These are phyloP conservation scores for Oeneis ivallda DNA, from an alignment of 2,888 invertebrate species.

Conservation along the genomic window DNA sequence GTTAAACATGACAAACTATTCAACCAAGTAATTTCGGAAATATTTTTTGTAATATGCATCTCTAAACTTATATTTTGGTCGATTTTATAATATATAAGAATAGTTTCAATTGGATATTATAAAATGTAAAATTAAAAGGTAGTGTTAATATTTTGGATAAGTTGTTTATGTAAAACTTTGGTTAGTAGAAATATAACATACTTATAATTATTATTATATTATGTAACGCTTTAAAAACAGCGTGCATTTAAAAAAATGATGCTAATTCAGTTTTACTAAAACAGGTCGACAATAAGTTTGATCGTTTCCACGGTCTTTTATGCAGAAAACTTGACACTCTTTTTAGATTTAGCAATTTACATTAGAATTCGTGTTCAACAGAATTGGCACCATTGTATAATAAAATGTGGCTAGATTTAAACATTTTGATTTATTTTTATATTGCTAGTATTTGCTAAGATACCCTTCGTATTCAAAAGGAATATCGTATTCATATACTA, in stretches of 20 bases:
- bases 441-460: too few species aligned
- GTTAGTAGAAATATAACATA: conserved; percentile 31
- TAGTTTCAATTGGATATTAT: conserved; percentile 20
- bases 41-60: neutral
- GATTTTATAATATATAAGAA: conserved; percentile 22
- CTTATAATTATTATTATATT: too few species aligned
- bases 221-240: neutral
- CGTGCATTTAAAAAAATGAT: neutral
- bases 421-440: too few species aligned
- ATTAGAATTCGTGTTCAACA: too few species aligned
- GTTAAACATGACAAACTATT: neutral
- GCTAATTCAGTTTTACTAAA: neutral
- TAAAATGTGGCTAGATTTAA: too few species aligned
- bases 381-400: too few species aligned
- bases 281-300: too few species aligned
- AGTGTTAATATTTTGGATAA: conserved; percentile 25
- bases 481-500: too few species aligned
- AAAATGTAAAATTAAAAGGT: conserved; percentile 36
- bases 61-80: conserved; percentile 24
- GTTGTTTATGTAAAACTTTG: conserved; percentile 29
- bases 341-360: too few species aligned
- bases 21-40: neutral
- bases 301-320: too few species aligned
- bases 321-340: too few species aligned
- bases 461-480: too few species aligned